Base-by-base conservation (phyloP, 2,888 invertebrate species). In the Sympetrum striolatum region DNA sequence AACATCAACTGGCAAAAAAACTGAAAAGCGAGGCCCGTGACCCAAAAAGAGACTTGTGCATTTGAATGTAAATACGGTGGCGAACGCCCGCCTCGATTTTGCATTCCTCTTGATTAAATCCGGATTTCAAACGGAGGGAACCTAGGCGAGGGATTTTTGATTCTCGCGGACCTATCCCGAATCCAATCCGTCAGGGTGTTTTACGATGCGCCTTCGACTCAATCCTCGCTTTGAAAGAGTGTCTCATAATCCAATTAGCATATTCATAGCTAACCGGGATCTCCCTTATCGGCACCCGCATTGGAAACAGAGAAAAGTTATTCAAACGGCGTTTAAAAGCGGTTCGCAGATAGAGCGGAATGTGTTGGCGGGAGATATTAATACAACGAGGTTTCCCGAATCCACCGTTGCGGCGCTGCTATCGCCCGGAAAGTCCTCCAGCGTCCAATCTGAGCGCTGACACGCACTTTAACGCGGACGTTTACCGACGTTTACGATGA, bases 401-500 rank as follows among this genome's bases (percentile, higher is more conserved):
- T 48, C 35, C 86, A 35, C 35, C 22, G 1, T n/a, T 60, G 58
- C 86, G 31, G 73, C 22, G 22, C 58, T 60, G 37, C 60, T 64
- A 31, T 22, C 86, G 12, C 37, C 37, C 37, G 3, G 25, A 18
- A 14, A 31, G 35, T 37, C 39, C 80, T 44, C 37, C 10, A 60
- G 86, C 18, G 60, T 60, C 86, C 86, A 86, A 86, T 86, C 86
- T 86, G 58, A 60, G 86, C 60, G 53, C 31, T 58, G 58, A 86
- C 86, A 86, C 86, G 60, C 86, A 86, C 86, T 86, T 86, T 60
- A 48, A 86, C 86, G 86, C 60, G 60, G 86, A 86, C 86, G 18
- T 86, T 86, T 86, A 86, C 60, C 37, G 86, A 86, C 86, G 18
- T 86, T 86, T 86, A 86, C 86, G 86, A 86, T 86, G 86, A 86